A percentile compares a stretch with the other conserved stretches of the same genome.
Conservation (phyloP, 2,113 vertebrate genomes). For the Probosciger aterrimus region DNA sequence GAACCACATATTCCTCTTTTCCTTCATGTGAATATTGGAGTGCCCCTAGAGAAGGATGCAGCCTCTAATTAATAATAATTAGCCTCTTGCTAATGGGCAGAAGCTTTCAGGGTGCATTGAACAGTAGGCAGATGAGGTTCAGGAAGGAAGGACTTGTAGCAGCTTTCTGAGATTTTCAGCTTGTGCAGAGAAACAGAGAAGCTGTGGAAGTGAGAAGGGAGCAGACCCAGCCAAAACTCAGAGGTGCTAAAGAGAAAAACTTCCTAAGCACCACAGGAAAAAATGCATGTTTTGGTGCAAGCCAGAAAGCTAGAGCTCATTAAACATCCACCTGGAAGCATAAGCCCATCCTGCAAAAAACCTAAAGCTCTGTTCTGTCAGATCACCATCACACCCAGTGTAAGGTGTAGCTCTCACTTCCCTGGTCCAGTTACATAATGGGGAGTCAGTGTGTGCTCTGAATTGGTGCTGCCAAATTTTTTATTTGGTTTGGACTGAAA, state of each 20-base stretch:
- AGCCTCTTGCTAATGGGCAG: neutral
- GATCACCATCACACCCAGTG: neutral
- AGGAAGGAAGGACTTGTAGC: neutral
- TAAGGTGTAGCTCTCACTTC: neutral
- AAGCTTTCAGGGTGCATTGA: neutral
- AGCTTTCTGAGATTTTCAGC: neutral
- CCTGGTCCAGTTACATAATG: fast-evolving
- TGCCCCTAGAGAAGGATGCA: neutral
- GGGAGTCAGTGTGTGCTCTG: neutral
- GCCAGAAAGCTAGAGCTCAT: neutral
- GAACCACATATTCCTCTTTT: neutral
- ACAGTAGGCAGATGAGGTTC: neutral
- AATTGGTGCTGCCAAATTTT: neutral
- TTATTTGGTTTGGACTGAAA: neutral
- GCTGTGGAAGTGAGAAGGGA: neutral
- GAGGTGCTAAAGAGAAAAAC: neutral
- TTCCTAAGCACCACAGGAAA: neutral
- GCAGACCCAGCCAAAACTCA: neutral
- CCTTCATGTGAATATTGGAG: neutral
- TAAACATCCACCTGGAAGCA: neutral
- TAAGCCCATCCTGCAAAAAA: neutral
- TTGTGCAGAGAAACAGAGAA: neutral
- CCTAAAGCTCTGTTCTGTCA: neutral
- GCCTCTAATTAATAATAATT: neutral
- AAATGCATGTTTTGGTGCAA: neutral